Base-by-base conservation (phyloP, 2,797 vertebrate genomes). In the Rhynchotus rufescens region DNA sequence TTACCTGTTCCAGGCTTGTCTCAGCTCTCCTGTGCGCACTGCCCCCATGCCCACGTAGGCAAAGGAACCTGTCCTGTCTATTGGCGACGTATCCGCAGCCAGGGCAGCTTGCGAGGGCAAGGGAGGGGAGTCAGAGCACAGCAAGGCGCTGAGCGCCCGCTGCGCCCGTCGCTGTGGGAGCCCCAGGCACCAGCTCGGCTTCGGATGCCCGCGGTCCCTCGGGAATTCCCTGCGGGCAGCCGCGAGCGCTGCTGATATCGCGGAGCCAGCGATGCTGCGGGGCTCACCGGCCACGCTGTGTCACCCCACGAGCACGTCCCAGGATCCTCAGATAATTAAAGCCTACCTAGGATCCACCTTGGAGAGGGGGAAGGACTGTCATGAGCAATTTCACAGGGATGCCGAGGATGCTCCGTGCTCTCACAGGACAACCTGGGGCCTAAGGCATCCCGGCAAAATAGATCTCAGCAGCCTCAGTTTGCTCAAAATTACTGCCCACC, bases 191-290 rank as follows among this genome's bases (percentile, higher is more conserved):
- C 84, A 88, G 15, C 0, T 0, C 54, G 80, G 34, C 40, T 90
- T 68, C 23, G 62, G 79, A 54, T 54, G 69, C 0, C 13, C 59
- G 13, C 42, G 54, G 62, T 51, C 88, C 89, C 94, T 80, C 84
- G 80, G 82, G 90, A 95, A 96, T 90, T 78, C 92, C 64, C 59
- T 87, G 57, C 69, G 45, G 30, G 79, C 59, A 69, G 56, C 84
- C 80, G 8, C 13, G 51, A 83, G 38, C 4, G 7, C 82, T 82
- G 72, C 34, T 93, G 75, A 78, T 59, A 47, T 15, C 59, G 44
- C 12, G 65, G 34, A 4, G 64, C 38, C 45, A 66, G 80, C 59
- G n/a, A 72, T 75, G 73, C 34, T 77, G 42, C 47, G 44, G 77
- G 90, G 80, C 79, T 76, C 89, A 93, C 28, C 13, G 26, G 68